These are phyloP conservation scores for Tetragonula clypearis DNA, from an alignment of 1,140 invertebrate genomes.

Conservation along the genomic window DNA sequence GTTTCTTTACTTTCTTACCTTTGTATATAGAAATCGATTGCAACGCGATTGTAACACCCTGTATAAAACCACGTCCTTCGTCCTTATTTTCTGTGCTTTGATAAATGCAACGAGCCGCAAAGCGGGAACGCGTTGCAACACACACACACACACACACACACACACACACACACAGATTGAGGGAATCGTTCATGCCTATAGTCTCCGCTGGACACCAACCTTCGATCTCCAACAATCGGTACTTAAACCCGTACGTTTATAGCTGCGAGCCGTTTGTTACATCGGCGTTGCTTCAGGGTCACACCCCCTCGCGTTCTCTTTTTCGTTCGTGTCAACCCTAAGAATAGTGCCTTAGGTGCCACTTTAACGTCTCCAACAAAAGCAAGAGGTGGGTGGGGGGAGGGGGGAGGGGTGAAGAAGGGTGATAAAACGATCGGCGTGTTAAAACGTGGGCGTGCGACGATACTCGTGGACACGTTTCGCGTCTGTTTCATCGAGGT, in stretches of 20 bases:
- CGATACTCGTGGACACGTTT: conserved; percentile 8
- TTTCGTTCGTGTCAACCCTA: conserved; percentile 18
- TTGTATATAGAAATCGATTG: too few species aligned
- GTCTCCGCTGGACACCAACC: background rate
- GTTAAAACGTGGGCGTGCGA: conserved; percentile 6
- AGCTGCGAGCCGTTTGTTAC: background rate
- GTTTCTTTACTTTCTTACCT: too few species aligned
- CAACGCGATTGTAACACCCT: too few species aligned
- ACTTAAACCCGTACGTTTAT: conserved; percentile 4
- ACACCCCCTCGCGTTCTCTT: background rate
- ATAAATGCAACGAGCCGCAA: too few species aligned
- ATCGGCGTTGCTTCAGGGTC: background rate
- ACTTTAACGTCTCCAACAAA: background rate
- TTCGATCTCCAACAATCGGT: background rate
- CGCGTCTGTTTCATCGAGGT: background rate
- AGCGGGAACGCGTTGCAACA: background rate
- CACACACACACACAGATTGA: background rate
- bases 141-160: background rate
- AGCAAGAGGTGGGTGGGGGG: too few species aligned
- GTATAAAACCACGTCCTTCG: too few species aligned
- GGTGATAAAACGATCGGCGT: background rate
- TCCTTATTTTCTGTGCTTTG: too few species aligned
- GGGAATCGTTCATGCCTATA: background rate
- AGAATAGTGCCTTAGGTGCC: conserved; percentile 20
- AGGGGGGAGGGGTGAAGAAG: background rate